Base-by-base conservation (phyloP, 2,797 vertebrate species). In the Anas capensis region DNA sequence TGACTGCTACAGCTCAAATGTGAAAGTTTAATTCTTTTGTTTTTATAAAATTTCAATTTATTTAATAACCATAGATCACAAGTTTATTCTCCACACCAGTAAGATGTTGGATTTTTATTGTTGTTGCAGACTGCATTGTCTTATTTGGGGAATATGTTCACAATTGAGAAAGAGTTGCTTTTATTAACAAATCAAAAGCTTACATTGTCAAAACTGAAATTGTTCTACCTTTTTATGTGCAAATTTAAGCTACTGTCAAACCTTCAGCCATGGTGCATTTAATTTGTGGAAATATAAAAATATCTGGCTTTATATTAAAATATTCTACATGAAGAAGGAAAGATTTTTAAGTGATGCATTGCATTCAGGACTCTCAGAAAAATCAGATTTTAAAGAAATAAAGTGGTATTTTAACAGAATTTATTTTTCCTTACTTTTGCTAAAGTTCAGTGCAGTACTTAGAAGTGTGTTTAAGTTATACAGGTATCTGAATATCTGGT, bases 171-270 rank as follows among this genome's bases (percentile, higher is more conserved):
- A 95, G 88, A 96, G 95, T 87, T 82, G 95, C 88, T 80, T 91
- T 97, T 97, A 97, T 96, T 97, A 98, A 97, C 88, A 97, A 98
- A 93, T 86, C 92, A 95, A 95, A 97, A 94, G 86, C 94, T 96
- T 86, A 79, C 86, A 46, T 96, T 95, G 93, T 97, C 92, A 92
- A 97, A 97, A 96, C 90, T 96, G 93, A 97, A 97, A 97, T 97
- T 57, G 54, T 94, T 96, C 91, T 93, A 94, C 95, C 97, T 97
- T 97, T 97, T 98, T 97, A 98, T 97, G 95, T 96, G 96, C 91
- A 97, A 97, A 96, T 96, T 95, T 97, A 97, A 95, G 94, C 82
- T 89, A 96, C 96, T 96, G 97, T 97, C 97, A 97, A 96, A 95
- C 70, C 88, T 96, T 97, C 97, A 97, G 96, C 97, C 95, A 94